These are phyloP conservation scores for Menura novaehollandiae DNA, from an alignment of 2,113 vertebrate species.

Conservation along the genomic window DNA sequence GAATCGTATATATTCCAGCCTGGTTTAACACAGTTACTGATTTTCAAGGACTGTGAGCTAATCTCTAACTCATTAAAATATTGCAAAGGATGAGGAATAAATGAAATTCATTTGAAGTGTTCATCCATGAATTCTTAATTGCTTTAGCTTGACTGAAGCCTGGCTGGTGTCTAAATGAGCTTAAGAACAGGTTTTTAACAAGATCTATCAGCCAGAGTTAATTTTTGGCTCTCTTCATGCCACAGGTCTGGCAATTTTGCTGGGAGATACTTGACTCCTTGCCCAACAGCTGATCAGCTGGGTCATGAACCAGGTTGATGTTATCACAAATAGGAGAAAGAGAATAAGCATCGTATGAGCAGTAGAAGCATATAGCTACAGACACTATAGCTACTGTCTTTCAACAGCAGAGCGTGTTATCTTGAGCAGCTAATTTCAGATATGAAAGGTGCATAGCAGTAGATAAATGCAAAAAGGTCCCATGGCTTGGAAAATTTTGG, in stretches of 20 bases:
- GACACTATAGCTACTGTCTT: too few relatives aligned
- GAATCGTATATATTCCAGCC: neutral
- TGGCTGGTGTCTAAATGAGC: neutral
- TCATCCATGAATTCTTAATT: conserved; percentile 47
- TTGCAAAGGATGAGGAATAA: conserved; percentile 19
- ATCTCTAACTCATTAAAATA: conserved; percentile 33
- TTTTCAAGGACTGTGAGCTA: conserved; percentile 25
- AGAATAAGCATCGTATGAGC: neutral
- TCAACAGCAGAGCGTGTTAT: neutral
- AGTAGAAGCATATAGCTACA: neutral
- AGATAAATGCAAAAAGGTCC: neutral
- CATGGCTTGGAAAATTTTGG: neutral
- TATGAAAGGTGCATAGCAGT: neutral
- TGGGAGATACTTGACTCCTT: neutral
- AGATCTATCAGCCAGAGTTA: neutral
- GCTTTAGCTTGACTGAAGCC: neutral
- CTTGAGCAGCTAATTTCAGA: neutral
- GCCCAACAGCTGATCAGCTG: neutral
- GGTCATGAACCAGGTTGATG: neutral
- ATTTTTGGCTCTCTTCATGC: neutral
- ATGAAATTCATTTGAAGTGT: conserved; percentile 5
- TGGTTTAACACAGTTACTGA: neutral
- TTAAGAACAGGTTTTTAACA: neutral
- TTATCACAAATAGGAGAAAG: neutral
- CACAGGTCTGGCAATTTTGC: neutral